Conservation (phyloP, 1,140 invertebrate species). For the Onthophagus taurus region DNA sequence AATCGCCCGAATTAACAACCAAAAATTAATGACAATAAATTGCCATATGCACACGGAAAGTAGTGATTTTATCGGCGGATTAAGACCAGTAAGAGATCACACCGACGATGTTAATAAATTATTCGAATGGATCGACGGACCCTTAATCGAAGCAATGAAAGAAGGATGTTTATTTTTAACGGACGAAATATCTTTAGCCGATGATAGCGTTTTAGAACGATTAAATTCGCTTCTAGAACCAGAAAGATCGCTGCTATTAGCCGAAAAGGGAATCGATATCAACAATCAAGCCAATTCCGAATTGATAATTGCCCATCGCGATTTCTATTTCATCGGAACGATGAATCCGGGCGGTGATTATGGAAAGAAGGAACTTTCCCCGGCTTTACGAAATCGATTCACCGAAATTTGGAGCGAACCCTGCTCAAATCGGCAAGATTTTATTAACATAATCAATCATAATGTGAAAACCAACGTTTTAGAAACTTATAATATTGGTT, state of each 20-base stretch:
- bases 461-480: slow-evolving; percentile 47
- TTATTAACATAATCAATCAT: slow-evolving; percentile 69
- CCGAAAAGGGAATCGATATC: slow-evolving; percentile 71
- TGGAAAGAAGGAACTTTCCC: slow-evolving; percentile 98
- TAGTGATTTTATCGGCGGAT: slow-evolving; percentile 91
- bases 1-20: slow-evolving; percentile 56
- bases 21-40: slow-evolving; percentile 74
- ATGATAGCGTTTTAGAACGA: slow-evolving; percentile 96
- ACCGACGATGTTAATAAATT: slow-evolving; percentile 46
- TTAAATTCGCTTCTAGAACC: slow-evolving; percentile 92
- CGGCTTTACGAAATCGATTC: slow-evolving; percentile 93
- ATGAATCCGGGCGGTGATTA: slow-evolving; percentile 99
- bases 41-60: slow-evolving; percentile 99
- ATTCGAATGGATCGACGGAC: slow-evolving; percentile 98
- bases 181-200: slow-evolving; percentile 98
- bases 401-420: slow-evolving; percentile 98
- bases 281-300: slow-evolving; percentile 39
- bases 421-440: slow-evolving; percentile 56
- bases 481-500: slow-evolving; percentile 27
- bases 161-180: slow-evolving; percentile 83
- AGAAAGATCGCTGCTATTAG: slow-evolving; percentile 79
- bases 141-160: slow-evolving; percentile 85
- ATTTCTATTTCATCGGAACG: slow-evolving; percentile 91
- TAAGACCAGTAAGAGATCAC: slow-evolving; percentile 78
- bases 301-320: slow-evolving; percentile 59